phyloP scores from a whole-genome alignment of 2,113 vertebrate species.

The Nesoenas mayeri region DNA sequence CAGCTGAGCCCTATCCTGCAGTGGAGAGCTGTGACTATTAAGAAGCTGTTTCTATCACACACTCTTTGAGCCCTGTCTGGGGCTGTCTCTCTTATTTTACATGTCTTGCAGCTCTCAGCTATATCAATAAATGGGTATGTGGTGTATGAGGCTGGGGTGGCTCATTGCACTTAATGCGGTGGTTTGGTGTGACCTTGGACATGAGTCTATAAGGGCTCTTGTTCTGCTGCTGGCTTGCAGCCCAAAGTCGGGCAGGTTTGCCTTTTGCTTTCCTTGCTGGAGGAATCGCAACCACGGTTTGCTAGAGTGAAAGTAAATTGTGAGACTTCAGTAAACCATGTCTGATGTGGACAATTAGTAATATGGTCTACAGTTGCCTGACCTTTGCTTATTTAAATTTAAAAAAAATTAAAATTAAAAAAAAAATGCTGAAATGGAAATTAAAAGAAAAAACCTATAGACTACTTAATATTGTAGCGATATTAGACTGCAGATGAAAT shows the following conservation, averaged over 20 bases:
- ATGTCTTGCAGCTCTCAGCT: neutral
- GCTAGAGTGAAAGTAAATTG: neutral
- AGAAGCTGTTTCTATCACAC: accelerated
- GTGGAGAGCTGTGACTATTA: neutral
- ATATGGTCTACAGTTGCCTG: neutral
- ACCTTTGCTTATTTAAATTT: neutral
- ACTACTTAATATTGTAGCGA: neutral
- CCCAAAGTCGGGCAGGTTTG: neutral
- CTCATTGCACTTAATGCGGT: neutral
- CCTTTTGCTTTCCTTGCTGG: neutral
- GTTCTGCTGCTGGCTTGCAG: neutral
- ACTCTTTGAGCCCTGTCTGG: neutral
- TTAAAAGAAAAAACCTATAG: neutral
- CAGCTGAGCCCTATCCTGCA: no score
- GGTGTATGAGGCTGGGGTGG: neutral
- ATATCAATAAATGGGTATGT: neutral
- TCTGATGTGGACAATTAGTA: neutral
- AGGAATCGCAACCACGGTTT: neutral
- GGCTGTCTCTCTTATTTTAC: neutral
- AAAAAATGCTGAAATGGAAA: neutral
- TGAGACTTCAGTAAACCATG: neutral
- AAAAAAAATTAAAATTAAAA: no score
- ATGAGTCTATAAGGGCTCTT: neutral
- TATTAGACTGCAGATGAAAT: neutral
- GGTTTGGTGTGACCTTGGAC: neutral